Evolutionary conservation across 2,888 invertebrate genomes (phyloP), one percentile per base, ranked within the genome.

Genomic region (Drosophila cracens): DNA sequence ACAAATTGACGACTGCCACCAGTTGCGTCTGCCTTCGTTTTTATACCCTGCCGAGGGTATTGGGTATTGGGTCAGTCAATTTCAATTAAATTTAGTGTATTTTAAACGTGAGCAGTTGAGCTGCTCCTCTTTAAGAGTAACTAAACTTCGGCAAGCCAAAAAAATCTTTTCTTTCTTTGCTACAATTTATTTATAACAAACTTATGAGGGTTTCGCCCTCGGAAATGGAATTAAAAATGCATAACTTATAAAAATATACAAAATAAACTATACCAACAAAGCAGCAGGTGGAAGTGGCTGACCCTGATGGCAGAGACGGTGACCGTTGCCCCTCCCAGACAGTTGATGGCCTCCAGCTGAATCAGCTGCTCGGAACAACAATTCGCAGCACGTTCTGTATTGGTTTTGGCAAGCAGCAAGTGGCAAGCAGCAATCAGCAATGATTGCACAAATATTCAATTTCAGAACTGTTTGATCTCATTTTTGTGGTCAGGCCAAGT

Each of bases 1-100:
- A 89, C 85, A 85, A 58, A 51, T 72, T 64, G 85, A 87, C 83
- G 83, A 46, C 86, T 59, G 87, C 65, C 87, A 85, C 85, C 83
- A 88, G 85, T 85, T 85, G 85, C 74, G 74, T 58, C 46, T 36
- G 13, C 34, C 21, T 46, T 27, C 34, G n/a, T n/a, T 36, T 36
- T 29, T 25, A 57, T 57, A 25, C 61, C 8, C 58, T 53, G 18
- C 58, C 16, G 1, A 2, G 25, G 18, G 25, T 21, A 31, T 43
- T 18, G 13, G 46, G 13, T 46, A 21, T 40, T 25, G 25, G 27
- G 27, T 27, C 10, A 31, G 31, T 31, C 31, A 31, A 31, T 31
- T 31, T 25, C 4, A 46, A 8, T 46, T 16, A 8, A 16, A 46
- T 25, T 46, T 2, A 25, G n/a, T n/a, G n/a, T 10, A n/a, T 46